Evolutionary conservation across 2,113 vertebrate genomes (phyloP), one percentile per base, ranked within the genome.

Genomic region (Cryptomyrus ogoouensis): DNA sequence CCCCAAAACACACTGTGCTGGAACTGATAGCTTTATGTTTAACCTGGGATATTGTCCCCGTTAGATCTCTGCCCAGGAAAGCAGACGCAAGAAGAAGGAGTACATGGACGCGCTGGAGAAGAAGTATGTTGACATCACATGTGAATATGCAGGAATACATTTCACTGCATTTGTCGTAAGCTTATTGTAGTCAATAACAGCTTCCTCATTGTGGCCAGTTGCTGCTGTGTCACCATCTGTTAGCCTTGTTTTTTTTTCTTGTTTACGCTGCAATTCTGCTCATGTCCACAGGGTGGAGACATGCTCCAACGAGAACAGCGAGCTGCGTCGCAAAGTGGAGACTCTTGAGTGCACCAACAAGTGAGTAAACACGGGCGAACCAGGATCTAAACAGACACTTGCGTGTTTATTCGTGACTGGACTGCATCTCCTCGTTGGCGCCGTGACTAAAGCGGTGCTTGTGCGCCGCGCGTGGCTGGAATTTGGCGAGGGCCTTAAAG

Each of bases 101-200:
- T 99, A 99, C 93, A 98, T 99, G 98, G 98, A 99, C 91, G 96
- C 97, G 66, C 93, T 99, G 93, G 98, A 99, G 95, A 99, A 99
- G 94, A 99, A 98, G 98, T 99, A 95, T 96, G 96, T 50, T 70
- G n/a, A 21, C 10, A 46, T 35, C 21, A 58, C 4, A 17, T 52
- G 2, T 42, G 83, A 84, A 46, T 53, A 87, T 17, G 31, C 85
- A 44, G 27, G 49, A 19, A 17, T 50, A 52, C n/a, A 4, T 87
- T 31, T 47, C 49, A 52, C 3, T 35, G 49, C 35, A 0, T 39
- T 80, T 27, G n/a, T 27, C 31, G 62, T 31, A 31, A 70, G 62
- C 62, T 70, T 70, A 70, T 70, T 70, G 62, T 70, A 80, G 35
- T 35, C 31, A 42, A 80, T 42, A 80, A 42, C 74, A 80, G 74